These are phyloP conservation scores for Drosophila kuntzei DNA, from an alignment of 2,888 invertebrate species.

Conservation along the genomic window DNA sequence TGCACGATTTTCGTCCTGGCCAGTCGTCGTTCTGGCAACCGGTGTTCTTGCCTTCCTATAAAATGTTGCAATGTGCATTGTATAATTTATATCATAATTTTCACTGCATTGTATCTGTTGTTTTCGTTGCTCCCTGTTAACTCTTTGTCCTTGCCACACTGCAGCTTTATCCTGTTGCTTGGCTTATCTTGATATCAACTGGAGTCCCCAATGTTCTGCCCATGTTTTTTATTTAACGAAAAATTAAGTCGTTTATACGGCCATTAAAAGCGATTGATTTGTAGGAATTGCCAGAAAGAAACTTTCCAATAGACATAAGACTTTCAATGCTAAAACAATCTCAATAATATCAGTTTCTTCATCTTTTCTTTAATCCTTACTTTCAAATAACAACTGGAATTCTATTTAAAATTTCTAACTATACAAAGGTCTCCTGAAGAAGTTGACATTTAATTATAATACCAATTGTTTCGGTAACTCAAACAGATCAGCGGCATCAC, in stretches of 20 bases:
- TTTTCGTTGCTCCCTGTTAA: neutral
- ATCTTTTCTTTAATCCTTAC: neutral
- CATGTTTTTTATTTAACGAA: conserved; percentile 23
- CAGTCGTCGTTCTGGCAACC: conserved; percentile 41
- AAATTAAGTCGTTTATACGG: conserved; percentile 41
- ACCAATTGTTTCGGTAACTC: conserved; percentile 28
- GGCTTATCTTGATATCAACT: conserved; percentile 70
- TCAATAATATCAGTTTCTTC: neutral
- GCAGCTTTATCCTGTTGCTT: conserved; percentile 65
- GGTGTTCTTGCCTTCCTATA: conserved; percentile 30
- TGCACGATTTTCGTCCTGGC: conserved; percentile 56
- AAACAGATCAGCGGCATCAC: conserved; percentile 58
- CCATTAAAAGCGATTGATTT: conserved; percentile 27
- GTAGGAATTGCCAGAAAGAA: neutral
- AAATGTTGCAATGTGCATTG: conserved; percentile 78
- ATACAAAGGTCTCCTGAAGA: conserved; percentile 1
- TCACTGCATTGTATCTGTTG: conserved; percentile 44
- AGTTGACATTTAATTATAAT: conserved; percentile 50
- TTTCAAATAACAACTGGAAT: conserved; percentile 7
- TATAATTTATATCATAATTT: conserved; percentile 80
- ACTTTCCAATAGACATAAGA: too few species aligned
- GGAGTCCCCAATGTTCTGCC: conserved; percentile 15
- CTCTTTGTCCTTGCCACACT: conserved; percentile 3
- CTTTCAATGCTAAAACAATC: too few species aligned
- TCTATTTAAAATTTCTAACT: neutral